Evolutionary conservation across 2,113 vertebrate species (phyloP), one percentile per base, ranked within the genome.

Genomic region (Pithys albifrons): DNA sequence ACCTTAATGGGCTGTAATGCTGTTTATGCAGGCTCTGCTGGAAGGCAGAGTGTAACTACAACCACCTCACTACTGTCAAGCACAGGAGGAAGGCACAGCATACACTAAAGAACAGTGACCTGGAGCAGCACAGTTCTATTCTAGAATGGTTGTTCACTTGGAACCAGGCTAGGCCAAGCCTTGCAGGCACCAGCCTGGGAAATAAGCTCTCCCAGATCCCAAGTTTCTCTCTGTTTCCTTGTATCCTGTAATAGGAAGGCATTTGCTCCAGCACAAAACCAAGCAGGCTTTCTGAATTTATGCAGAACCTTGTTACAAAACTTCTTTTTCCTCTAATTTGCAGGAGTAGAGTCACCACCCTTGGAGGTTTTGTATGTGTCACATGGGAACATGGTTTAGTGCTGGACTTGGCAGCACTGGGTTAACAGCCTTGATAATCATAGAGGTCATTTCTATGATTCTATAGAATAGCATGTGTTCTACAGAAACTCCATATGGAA

Each of bases 241-340:
- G 17, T 10, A 46, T 19, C 35, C 35, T 10, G 0, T 29, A 28
- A 39, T 0, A 59, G 33, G 18, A 7, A 81, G 13, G 12, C 39
- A 55, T 46, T 39, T 82, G 19, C 33, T 73, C 17, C 41, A 82
- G 31, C 19, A 74, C 24, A 45, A 74, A 41, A 62, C 7, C 25
- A 81, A 69, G n/a, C 0, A 8, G 25, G 19, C 17, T 46, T n/a
- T 7, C 17, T 24, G 37, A 28, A 35, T 45, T 62, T 45, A 23
- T 22, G 20, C 43, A 33, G 4, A 12, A 52, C 29, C 13, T 51
- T 20, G 23, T 46, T 59, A 67, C 3, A 71, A 55, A 93, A 41
- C 29, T 29, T 24, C 18, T 18, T 37, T 28, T 35, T 4, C 61
- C 29, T 66, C 51, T 37, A 19, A 33, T 41, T 62, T 7, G 0